Percentiles rank a stretch among this genome's conserved stretches.
Evolutionary conservation across 2,113 vertebrate genomes (phyloP).

Genomic region (Dicerorhinus sumatrensis): DNA sequence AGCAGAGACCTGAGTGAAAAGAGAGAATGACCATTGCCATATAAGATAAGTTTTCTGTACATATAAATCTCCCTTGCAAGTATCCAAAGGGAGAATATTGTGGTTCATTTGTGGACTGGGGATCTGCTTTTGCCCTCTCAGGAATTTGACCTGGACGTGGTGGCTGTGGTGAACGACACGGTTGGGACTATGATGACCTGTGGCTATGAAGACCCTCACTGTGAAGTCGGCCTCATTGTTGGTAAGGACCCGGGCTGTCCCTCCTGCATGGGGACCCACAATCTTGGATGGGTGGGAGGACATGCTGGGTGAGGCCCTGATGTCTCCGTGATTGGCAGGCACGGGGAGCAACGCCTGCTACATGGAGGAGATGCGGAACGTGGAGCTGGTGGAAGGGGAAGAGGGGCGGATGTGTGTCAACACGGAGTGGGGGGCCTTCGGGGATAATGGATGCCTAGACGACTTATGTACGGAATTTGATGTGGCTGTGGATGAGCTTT

Average conservation of each 20-base stretch:
- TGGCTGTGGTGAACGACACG: constrained; percentile 97
- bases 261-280: fast-evolving
- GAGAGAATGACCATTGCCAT: not conserved
- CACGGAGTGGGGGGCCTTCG: constrained; percentile 99
- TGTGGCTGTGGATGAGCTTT: constrained; percentile 90
- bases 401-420: constrained; percentile 97
- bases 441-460: constrained; percentile 94
- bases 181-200: constrained; percentile 99
- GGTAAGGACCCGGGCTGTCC: constrained; percentile 87
- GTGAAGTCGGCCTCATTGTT: constrained; percentile 97
- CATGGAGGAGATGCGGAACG: constrained; percentile 98
- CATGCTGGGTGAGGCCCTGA: fast-evolving
- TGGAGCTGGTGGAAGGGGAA: constrained; percentile 94
- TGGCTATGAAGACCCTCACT: constrained; percentile 94
- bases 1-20: not conserved
- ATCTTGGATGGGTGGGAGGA: fast-evolving
- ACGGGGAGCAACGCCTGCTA: constrained; percentile 97
- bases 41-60: not conserved
- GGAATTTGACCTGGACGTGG: constrained; percentile 97
- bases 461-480: constrained; percentile 94
- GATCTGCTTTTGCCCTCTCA: constrained; percentile 71
- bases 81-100: not conserved
- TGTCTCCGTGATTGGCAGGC: constrained; percentile 84
- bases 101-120: not conserved
- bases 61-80: not conserved